Percentiles rank a stretch among this genome's conserved stretches.
Evolutionary conservation across 2,888 invertebrate species (phyloP).

Genomic region (Polydrusus cervinus): DNA sequence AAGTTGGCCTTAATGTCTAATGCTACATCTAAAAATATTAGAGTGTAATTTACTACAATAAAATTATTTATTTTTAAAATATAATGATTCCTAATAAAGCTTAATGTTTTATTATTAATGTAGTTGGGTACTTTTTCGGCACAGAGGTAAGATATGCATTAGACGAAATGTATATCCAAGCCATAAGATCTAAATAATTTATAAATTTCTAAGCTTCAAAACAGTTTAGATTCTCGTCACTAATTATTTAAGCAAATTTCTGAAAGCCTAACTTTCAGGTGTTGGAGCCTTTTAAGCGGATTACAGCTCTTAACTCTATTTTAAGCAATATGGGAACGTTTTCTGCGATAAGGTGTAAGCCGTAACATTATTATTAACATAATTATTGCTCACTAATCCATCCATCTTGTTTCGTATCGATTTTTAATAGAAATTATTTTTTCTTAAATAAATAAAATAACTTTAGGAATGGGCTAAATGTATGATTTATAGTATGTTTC

Average conservation of each 20-base stretch:
- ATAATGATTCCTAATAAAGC: no score
- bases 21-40: no score
- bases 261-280: conserved; percentile 14
- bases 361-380: background rate
- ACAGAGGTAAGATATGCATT: no score
- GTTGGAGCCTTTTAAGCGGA: conserved; percentile 16
- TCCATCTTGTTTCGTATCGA: background rate
- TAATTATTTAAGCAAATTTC: conserved; percentile 23
- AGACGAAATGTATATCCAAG: no score
- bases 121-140: no score
- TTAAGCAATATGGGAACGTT: conserved; percentile 5
- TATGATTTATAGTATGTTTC: no score
- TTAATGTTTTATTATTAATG: no score
- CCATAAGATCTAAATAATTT: conserved; percentile 5
- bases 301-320: conserved; percentile 20
- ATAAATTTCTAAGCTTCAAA: conserved; percentile 16
- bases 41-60: no score
- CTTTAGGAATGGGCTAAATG: no score
- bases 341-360: conserved; percentile 5
- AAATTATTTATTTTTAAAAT: no score
- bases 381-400: background rate
- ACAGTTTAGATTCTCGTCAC: conserved; percentile 3
- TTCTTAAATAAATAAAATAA: no score
- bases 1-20: no score
- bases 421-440: background rate